These are phyloP conservation scores for Cotesia glomerata DNA, from an alignment of 1,140 invertebrate genomes.

Conservation along the genomic window DNA sequence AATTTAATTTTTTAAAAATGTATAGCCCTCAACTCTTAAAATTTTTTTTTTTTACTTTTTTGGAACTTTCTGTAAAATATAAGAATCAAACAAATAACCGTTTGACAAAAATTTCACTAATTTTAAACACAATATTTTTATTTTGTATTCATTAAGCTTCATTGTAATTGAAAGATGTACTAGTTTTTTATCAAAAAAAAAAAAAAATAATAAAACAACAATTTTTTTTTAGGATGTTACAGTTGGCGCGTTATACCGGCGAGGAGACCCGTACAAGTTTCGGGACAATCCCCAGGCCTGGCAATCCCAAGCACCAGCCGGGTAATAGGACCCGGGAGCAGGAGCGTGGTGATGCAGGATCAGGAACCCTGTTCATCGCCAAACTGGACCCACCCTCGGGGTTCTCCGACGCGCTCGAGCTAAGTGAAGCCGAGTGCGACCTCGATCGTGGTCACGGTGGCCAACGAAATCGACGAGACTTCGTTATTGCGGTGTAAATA, in stretches of 20 bases:
- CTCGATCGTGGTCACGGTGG: slow-evolving; percentile 53
- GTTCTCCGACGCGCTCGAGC: slow-evolving; percentile 67
- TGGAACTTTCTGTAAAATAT: too few relatives aligned
- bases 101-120: too few relatives aligned
- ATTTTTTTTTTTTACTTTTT: too few relatives aligned
- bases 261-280: slow-evolving; percentile 63
- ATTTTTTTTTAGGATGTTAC: slow-evolving; percentile 55
- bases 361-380: slow-evolving; percentile 66
- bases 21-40: too few relatives aligned
- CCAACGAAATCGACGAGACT: slow-evolving; percentile 60
- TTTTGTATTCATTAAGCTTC: too few relatives aligned
- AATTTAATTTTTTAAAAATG: too few relatives aligned
- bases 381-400: slow-evolving; percentile 67
- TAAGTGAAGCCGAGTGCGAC: slow-evolving; percentile 65
- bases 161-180: too few relatives aligned
- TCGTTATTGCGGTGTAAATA: slow-evolving; percentile 65
- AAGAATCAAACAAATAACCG: too few relatives aligned
- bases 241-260: slow-evolving; percentile 62
- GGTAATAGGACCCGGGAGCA: slow-evolving; percentile 58
- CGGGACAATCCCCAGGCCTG: slow-evolving; percentile 59
- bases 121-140: too few relatives aligned
- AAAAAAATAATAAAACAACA: not conserved
- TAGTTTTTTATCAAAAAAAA: not conserved
- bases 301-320: slow-evolving; percentile 63
- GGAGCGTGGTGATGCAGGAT: slow-evolving; percentile 59